These are phyloP conservation scores for Physeter macrocephalus DNA, from an alignment of 2,113 vertebrate species.

Conservation along the genomic window DNA sequence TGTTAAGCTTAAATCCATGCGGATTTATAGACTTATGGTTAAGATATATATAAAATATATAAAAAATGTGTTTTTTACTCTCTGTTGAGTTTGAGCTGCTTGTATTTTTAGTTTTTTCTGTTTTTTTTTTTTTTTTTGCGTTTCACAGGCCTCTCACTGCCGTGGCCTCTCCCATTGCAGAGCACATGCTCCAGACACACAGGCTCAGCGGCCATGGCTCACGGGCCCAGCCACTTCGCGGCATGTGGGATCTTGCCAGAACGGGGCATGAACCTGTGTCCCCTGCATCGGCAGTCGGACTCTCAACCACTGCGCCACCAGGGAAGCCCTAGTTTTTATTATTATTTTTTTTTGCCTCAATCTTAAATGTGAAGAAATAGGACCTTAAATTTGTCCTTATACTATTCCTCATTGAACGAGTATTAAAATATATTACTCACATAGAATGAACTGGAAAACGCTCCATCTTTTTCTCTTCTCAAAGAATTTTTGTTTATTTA, in stretches of 20 bases:
- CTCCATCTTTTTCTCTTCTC: background rate
- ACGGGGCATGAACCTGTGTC: too few relatives aligned
- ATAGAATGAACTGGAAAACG: background rate
- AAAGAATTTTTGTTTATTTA: background rate
- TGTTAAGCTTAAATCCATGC: background rate
- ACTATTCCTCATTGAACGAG: background rate
- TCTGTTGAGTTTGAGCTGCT: background rate
- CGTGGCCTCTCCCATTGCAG: too few relatives aligned
- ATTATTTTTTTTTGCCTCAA: background rate
- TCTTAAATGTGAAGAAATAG: background rate
- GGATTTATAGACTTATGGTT: background rate
- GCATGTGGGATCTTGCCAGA: too few relatives aligned
- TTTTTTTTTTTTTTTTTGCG: too few relatives aligned
- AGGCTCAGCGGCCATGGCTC: too few relatives aligned
- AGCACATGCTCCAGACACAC: too few relatives aligned
- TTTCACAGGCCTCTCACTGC: too few relatives aligned
- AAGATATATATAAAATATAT: background rate
- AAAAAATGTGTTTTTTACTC: background rate
- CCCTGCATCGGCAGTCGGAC: too few relatives aligned
- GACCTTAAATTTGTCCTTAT: background rate
- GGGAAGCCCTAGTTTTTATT: too few relatives aligned
- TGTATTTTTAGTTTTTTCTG: background rate
- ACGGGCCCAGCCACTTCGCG: too few relatives aligned
- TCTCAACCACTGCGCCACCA: too few relatives aligned
- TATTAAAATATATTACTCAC: background rate